Evolutionary conservation across 2,888 invertebrate genomes (phyloP).

Genomic region (Drosophila monieri): DNA sequence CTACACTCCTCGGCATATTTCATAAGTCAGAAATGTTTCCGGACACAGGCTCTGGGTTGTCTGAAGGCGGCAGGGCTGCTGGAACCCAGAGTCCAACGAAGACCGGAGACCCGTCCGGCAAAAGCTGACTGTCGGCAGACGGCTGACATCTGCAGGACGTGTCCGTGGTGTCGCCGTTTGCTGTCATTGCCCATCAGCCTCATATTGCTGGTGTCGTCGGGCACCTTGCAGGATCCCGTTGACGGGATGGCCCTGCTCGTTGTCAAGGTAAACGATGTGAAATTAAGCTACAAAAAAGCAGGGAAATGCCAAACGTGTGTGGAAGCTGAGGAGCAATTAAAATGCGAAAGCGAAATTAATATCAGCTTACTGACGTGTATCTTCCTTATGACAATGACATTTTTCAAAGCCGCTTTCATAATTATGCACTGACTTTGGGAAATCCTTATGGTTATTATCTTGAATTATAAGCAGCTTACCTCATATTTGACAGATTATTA

Average conservation of each 20-base stretch:
- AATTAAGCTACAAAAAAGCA: conserved; percentile 38
- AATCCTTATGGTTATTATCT: conserved; percentile 39
- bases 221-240: conserved; percentile 7
- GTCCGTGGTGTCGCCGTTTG: conserved; percentile 56
- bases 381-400: conserved; percentile 24
- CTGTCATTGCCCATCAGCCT: conserved; percentile 71
- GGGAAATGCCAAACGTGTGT: conserved; percentile 4
- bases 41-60: conserved; percentile 39
- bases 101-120: conserved; percentile 30
- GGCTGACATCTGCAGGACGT: conserved; percentile 62
- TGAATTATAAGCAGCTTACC: conserved; percentile 34
- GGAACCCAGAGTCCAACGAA: not conserved
- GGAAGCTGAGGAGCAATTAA: conserved; percentile 50
- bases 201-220: conserved; percentile 13
- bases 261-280: conserved; percentile 55
- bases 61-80: not conserved
- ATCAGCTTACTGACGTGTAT: conserved; percentile 43
- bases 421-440: conserved; percentile 39
- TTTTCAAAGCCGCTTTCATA: conserved; percentile 45
- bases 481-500: conserved; percentile 28
- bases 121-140: conserved; percentile 60
- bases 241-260: conserved; percentile 22
- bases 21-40: conserved; percentile 62
- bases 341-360: conserved; percentile 52
- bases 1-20: conserved; percentile 60